Evolutionary conservation across 2,113 vertebrate genomes (phyloP).

Genomic region (Cottus gobio): DNA sequence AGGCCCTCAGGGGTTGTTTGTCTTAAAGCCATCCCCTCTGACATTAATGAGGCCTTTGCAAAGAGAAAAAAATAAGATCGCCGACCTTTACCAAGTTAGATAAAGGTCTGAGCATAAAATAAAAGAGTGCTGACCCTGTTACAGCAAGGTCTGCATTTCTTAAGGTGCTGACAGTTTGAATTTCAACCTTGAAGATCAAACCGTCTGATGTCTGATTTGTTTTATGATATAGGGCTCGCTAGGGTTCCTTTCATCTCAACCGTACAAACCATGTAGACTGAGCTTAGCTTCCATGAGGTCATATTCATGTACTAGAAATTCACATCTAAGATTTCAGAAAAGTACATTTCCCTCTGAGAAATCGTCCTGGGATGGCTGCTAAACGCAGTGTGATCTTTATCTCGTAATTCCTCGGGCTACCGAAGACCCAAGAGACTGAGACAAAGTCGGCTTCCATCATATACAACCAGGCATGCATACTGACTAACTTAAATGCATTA

Average conservation of each 20-base stretch:
- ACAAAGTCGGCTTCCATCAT: conserved; percentile 43
- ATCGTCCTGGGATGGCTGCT: conserved; percentile 43
- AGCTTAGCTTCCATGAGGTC: background rate
- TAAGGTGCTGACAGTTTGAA: conserved; percentile 10
- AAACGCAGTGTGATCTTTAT: conserved; percentile 51
- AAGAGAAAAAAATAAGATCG: conserved; percentile 12
- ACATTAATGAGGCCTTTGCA: conserved; percentile 55
- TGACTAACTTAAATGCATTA: conserved; percentile 10
- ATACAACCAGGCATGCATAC: background rate
- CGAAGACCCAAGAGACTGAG: conserved; percentile 30
- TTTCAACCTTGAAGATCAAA: conserved; percentile 34
- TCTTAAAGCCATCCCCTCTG: conserved; percentile 62
- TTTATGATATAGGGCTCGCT: conserved; percentile 1
- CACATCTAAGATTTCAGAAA: conserved; percentile 38
- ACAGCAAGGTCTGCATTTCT: conserved; percentile 8
- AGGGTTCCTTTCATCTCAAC: conserved; percentile 29
- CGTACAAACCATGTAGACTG: background rate
- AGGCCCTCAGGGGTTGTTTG: conserved; percentile 55
- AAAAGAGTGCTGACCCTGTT: conserved; percentile 14
- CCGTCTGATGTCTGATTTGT: conserved; percentile 4
- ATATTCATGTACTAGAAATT: conserved; percentile 18
- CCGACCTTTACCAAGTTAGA: conserved; percentile 27
- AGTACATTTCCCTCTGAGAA: conserved; percentile 32
- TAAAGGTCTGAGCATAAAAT: conserved; percentile 18
- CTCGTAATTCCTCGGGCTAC: conserved; percentile 53